phyloP scores from a whole-genome alignment of 2,797 vertebrate species.

The Coluber constrictor region DNA sequence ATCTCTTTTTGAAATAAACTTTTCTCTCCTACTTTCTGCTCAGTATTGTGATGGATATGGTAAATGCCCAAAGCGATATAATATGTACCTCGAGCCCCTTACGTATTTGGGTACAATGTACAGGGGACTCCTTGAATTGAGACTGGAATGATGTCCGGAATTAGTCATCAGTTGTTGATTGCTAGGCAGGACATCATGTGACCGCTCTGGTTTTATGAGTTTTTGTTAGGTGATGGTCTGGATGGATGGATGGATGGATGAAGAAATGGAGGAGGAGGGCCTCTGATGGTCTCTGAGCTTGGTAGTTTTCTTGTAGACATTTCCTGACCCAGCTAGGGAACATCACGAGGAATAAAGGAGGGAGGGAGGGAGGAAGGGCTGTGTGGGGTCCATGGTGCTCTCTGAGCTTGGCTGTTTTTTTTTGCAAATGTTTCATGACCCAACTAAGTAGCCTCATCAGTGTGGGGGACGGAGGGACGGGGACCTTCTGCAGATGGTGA shows the following conservation, averaged over 20 bases:
- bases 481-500: neutral
- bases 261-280: too few species aligned
- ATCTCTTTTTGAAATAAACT: neutral
- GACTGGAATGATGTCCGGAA: neutral
- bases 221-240: too few species aligned
- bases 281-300: too few species aligned
- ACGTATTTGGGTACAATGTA: neutral
- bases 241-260: too few species aligned
- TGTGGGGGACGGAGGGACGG: accelerated
- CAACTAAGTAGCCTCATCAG: neutral
- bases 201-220: too few species aligned
- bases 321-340: too few species aligned
- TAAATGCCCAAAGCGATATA: neutral
- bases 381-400: neutral
- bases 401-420: neutral
- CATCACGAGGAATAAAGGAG: too few species aligned
- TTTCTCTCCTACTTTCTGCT: neutral
- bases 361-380: neutral
- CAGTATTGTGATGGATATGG: neutral
- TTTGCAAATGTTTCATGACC: neutral
- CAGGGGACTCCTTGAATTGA: neutral
- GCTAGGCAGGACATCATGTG: neutral
- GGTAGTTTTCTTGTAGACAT: too few species aligned
- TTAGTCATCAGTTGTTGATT: neutral
- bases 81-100: neutral